Evolutionary conservation across 2,113 vertebrate genomes (phyloP), one percentile per base, ranked within the genome.

Genomic region (rabbit (Oryctolagus cuniculus)): DNA sequence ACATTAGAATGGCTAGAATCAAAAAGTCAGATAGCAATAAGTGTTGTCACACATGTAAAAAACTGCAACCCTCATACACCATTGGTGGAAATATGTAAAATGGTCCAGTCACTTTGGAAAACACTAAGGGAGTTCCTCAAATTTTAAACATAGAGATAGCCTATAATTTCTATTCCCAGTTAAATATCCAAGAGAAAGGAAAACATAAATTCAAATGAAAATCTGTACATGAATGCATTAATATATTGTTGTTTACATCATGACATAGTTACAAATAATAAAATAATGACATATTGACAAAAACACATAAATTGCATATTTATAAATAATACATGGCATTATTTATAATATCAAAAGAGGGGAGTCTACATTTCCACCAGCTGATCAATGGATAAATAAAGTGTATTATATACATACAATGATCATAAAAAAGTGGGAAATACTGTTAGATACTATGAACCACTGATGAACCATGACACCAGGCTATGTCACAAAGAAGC

Each of bases 11-110:
- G 49, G 16, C 69, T 87, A 51, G 21, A 85, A 78, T 78, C 6
- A 87, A 92, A 88, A 63, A 69, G 31, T 81, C 66, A 89, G 44
- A 67, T 55, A 72, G 78, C 7, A 86, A 51, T 1, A 77, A 89
- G 29, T 61, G 8, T 38, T 73, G 22, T 9, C 24, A 86, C 95
- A 13, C 34, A 29, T 27, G 1, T 55, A 31, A 38, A 31, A 44
- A 77, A 85, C 1, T 69, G 3, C n/a, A 81, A 25, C 36, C n/a
- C 3, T 90, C 21, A 15, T n/a, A 53, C 11, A 79, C 25, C 82
- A 25, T 44, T 79, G 22, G 4, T 63, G 31, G 61, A 5, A 78
- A 44, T 17, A 58, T 85, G 10, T 69, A 63, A 87, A 93, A 92
- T 61, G 15, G 15, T 72, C 5, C 70, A 25, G 29, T 29, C 1